Evolutionary conservation across 1,140 invertebrate genomes (phyloP).

Genomic region (Onthophagus taurus): DNA sequence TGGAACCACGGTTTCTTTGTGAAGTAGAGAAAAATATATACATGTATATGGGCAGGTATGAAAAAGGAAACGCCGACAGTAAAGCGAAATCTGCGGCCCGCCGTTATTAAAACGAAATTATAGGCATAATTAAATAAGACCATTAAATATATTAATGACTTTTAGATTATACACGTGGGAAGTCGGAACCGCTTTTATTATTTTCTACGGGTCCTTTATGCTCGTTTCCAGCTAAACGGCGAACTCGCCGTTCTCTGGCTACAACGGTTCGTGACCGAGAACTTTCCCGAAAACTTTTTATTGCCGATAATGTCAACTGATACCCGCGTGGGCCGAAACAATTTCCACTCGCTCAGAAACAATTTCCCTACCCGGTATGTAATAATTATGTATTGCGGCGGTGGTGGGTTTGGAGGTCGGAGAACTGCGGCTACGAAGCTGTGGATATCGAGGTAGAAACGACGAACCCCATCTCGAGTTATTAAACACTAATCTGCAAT

Average conservation of each 20-base stretch:
- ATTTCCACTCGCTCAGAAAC: neutral
- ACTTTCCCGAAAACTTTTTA: too few relatives aligned
- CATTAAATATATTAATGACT: slow-evolving; percentile 18
- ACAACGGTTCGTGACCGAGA: too few relatives aligned
- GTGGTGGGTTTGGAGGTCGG: too few relatives aligned
- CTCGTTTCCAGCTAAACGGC: neutral
- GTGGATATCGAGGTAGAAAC: neutral
- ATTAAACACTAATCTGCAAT: slow-evolving; percentile 23
- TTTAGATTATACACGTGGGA: slow-evolving; percentile 17
- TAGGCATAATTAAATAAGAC: slow-evolving; percentile 16
- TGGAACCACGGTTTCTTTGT: too few relatives aligned
- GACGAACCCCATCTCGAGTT: slow-evolving; percentile 21
- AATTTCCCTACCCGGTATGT: slow-evolving; percentile 1
- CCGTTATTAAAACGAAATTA: slow-evolving; percentile 19
- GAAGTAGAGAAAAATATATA: too few relatives aligned
- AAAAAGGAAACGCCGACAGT: too few relatives aligned
- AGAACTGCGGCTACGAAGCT: too few relatives aligned
- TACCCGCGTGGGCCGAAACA: too few relatives aligned
- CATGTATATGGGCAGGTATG: too few relatives aligned
- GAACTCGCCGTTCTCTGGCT: too few relatives aligned
- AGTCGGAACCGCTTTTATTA: neutral
- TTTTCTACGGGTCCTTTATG: neutral
- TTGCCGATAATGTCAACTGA: too few relatives aligned
- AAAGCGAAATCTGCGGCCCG: neutral
- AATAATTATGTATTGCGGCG: too few relatives aligned